Evolutionary conservation across 1,140 invertebrate genomes (phyloP), one percentile per base, ranked within the genome.

Genomic region (Sipha flava): DNA sequence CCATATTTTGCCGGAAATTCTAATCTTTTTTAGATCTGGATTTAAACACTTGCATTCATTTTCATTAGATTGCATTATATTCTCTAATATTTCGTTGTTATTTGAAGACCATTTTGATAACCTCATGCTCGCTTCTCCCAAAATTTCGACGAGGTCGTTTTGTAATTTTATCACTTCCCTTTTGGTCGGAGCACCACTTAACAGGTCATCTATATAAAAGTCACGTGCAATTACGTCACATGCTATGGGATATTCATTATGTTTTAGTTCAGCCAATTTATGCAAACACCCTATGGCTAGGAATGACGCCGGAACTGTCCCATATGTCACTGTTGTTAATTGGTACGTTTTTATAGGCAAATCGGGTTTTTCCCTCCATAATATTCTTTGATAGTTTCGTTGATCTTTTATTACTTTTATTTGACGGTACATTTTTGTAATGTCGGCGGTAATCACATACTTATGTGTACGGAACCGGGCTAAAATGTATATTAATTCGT

Each of bases 181-280:
- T 9, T 18, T 26, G 7, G 21, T 45, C 18, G 40, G 18, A 3
- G 34, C 26, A 21, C 40, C 66, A 16, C 29, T 43, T 10, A 72
- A 40, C n/a, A 43, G 85, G 82, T 88, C 86, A 81, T 88, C 87
- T 2, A 88, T 84, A 81, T 88, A 88, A 73, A 86, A 86, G 79
- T 86, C 84, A 21, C 81, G 82, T 37, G 26, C 31, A 21, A 86
- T 83, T 26, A 82, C 81, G 34, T 82, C 54, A 57, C 82, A 72
- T 59, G 82, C 84, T n/a, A 49, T 43, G 29, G 84, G 83, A 82
- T 81, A 84, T 0, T 77, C 62, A 4, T 79, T 10, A 26, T 59
- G 80, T 80, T 83, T 80, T 57, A 85, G 84, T 68, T 49, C 81
- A 3, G 82, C 83, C 5, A 84, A 80, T 83, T 84, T 84, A 14